phyloP scores from a whole-genome alignment of 2,113 vertebrate genomes.

The Carassius carassius region DNA sequence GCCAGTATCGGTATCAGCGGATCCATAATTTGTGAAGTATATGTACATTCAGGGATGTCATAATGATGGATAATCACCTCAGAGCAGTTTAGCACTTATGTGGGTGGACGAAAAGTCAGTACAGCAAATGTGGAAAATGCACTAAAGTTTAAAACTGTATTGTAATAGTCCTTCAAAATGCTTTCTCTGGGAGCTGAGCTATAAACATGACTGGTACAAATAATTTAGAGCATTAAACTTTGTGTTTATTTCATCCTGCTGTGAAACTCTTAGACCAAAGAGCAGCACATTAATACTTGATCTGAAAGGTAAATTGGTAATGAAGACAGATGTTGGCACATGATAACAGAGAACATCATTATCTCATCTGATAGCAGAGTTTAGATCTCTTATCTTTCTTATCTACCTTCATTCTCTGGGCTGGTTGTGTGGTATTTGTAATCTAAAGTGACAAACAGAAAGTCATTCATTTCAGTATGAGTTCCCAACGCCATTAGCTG shows the following conservation, averaged over 20 bases:
- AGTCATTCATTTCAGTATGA: background rate
- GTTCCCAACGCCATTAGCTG: background rate
- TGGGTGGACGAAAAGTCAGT: background rate
- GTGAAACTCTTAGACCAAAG: constrained; percentile 1
- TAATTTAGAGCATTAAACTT: background rate
- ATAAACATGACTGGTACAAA: background rate
- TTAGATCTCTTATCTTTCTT: constrained; percentile 11
- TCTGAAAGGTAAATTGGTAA: constrained; percentile 18
- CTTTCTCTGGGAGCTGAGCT: background rate
- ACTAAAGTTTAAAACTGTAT: background rate
- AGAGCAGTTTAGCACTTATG: constrained; percentile 7
- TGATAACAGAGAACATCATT: background rate
- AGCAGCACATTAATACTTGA: constrained; percentile 13
- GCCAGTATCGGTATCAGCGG: constrained; percentile 1
- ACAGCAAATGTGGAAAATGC: constrained; percentile 4
- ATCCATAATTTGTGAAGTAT: constrained; percentile 7
- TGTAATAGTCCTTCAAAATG: background rate
- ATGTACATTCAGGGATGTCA: constrained; percentile 7
- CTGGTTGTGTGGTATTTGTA: background rate
- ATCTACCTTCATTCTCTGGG: background rate
- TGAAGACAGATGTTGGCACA: constrained; percentile 6
- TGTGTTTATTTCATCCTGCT: background rate
- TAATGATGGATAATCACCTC: constrained; percentile 21
- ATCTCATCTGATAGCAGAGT: background rate
- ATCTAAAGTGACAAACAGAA: background rate